These are phyloP conservation scores for Podarcis raffonei DNA, from an alignment of 2,113 vertebrate species.

Conservation along the genomic window DNA sequence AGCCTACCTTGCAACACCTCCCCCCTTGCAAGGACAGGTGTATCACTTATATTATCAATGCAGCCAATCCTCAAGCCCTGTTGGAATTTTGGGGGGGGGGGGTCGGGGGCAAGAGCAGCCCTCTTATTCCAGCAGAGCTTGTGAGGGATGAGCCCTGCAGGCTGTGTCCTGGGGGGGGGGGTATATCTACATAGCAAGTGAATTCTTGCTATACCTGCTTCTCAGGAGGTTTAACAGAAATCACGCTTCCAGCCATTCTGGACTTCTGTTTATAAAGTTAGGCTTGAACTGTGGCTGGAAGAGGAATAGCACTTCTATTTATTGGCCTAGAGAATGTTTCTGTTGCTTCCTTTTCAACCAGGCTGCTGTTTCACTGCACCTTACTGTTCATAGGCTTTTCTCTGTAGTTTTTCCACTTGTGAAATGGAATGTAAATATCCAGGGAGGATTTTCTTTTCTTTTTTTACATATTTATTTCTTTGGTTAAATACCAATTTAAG, in stretches of 20 bases:
- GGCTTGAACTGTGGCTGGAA: constrained; percentile 76
- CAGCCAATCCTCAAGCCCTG: no score
- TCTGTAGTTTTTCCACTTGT: not conserved
- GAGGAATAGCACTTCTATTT: constrained; percentile 83
- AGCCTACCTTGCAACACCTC: not conserved
- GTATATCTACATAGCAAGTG: no score
- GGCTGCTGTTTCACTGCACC: constrained; percentile 51
- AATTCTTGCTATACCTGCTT: no score
- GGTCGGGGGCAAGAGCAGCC: not conserved
- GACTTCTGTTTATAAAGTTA: constrained; percentile 80
- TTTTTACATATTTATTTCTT: constrained; percentile 4
- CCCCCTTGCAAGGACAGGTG: not conserved
- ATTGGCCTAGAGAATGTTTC: constrained; percentile 77
- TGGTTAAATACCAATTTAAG: constrained; percentile 49
- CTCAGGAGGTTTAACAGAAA: constrained; percentile 79
- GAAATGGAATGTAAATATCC: constrained; percentile 10
- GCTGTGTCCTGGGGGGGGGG: not conserved
- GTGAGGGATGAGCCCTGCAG: not conserved
- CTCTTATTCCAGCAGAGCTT: not conserved
- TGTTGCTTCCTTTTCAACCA: constrained; percentile 58
- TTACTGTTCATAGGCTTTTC: constrained; percentile 42
- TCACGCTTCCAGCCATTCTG: constrained; percentile 80
- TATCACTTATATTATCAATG: not conserved
- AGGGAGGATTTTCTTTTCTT: not conserved
- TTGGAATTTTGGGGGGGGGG: not conserved